Conservation (phyloP, 2,797 vertebrate species). For the Acipenser ruthenus region DNA sequence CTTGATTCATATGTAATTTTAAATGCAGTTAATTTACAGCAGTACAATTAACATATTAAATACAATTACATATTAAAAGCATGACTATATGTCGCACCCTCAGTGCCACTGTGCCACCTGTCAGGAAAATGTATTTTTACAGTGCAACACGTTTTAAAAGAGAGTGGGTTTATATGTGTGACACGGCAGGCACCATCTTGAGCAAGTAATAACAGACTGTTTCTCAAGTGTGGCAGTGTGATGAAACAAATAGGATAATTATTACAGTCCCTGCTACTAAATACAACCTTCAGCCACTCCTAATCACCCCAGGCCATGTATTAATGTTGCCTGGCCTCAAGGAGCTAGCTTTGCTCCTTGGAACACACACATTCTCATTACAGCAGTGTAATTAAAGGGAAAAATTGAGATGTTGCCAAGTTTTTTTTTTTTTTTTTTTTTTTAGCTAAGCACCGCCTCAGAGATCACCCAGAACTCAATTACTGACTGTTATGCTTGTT, state of each 20-base stretch:
- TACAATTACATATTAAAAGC: too few species aligned
- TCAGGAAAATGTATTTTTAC: too few species aligned
- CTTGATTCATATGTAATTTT: too few species aligned
- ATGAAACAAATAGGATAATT: constrained; percentile 11
- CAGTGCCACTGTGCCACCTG: too few species aligned
- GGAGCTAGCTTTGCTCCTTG: constrained; percentile 38
- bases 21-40: too few species aligned
- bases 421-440: constrained; percentile 40
- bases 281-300: constrained; percentile 15
- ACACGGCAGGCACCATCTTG: too few species aligned
- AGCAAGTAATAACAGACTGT: background rate
- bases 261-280: constrained; percentile 6
- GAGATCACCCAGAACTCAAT: constrained; percentile 55
- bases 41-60: too few species aligned
- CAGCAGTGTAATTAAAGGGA: constrained; percentile 50
- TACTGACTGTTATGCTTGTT: constrained; percentile 48
- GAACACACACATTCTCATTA: constrained; percentile 41
- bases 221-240: constrained; percentile 1
- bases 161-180: too few species aligned
- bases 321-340: constrained; percentile 30
- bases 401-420: constrained; percentile 42
- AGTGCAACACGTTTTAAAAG: too few species aligned
- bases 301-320: constrained; percentile 16
- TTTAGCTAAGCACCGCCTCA: constrained; percentile 39
- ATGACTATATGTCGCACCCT: too few species aligned